A percentile compares a stretch with the other conserved stretches of the same genome.
These are phyloP conservation scores for Cebidichthys violaceus DNA, from an alignment of 2,113 vertebrate species.

Conservation along the genomic window DNA sequence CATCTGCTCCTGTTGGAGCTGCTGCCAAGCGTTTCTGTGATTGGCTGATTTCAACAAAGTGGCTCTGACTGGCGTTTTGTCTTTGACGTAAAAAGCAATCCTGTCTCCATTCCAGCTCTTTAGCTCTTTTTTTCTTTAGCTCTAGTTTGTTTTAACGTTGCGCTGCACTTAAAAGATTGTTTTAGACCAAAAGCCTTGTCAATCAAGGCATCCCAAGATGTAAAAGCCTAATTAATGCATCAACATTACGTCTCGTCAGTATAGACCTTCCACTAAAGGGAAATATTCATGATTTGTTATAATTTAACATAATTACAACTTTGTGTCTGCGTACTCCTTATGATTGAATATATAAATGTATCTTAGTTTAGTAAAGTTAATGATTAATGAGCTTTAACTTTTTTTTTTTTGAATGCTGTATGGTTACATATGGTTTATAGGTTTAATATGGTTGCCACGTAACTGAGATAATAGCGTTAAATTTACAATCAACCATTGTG, in stretches of 20 bases:
- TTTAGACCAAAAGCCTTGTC: slow-evolving; percentile 38
- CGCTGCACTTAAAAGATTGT: slow-evolving; percentile 7
- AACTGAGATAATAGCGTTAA: slow-evolving; percentile 47
- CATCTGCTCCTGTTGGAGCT: slow-evolving; percentile 35
- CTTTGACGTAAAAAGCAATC: slow-evolving; percentile 27
- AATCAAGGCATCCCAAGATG: slow-evolving; percentile 24
- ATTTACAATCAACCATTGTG: slow-evolving; percentile 44
- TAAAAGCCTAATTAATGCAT: slow-evolving; percentile 16
- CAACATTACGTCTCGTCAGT: slow-evolving; percentile 10
- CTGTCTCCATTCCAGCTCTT: slow-evolving; percentile 24
- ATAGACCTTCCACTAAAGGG: slow-evolving; percentile 28
- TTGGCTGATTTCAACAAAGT: slow-evolving; percentile 41
- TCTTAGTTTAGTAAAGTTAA: slow-evolving; percentile 58
- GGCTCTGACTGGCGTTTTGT: slow-evolving; percentile 20
- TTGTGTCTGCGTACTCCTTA: slow-evolving; percentile 50
- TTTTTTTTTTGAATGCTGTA: slow-evolving; percentile 48
- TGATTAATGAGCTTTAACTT: slow-evolving; percentile 63
- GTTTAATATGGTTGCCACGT: slow-evolving; percentile 46
- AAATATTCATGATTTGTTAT: slow-evolving; percentile 50
- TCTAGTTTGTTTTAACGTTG: slow-evolving; percentile 28
- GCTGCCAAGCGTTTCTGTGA: slow-evolving; percentile 40
- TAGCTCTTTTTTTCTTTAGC: not conserved
- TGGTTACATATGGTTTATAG: slow-evolving; percentile 14
- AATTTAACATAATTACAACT: slow-evolving; percentile 50
- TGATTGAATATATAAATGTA: slow-evolving; percentile 54